Evolutionary conservation across 1,140 invertebrate species (phyloP).

Genomic region (Drosophila sechellia): DNA sequence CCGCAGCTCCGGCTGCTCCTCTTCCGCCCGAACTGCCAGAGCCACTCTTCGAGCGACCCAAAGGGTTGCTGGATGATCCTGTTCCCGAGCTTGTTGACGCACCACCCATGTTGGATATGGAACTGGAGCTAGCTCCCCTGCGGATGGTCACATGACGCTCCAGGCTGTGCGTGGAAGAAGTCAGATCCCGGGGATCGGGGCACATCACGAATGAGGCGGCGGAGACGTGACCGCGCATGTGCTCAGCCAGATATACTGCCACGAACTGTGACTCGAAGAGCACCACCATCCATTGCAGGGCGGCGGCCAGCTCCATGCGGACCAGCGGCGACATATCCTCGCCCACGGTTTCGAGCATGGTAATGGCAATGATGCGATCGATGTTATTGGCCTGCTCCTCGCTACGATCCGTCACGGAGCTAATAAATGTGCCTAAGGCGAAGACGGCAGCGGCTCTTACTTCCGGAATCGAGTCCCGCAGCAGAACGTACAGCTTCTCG

Average conservation of each 20-base stretch:
- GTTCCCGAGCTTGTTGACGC: constrained; percentile 5
- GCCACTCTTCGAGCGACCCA: constrained; percentile 56
- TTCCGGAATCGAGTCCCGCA: constrained; percentile 93
- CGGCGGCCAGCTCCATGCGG: constrained; percentile 91
- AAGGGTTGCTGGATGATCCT: constrained; percentile 28
- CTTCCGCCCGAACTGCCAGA: constrained; percentile 43
- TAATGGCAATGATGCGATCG: constrained; percentile 95
- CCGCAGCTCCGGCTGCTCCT: constrained; percentile 4
- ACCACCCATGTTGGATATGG: constrained; percentile 76
- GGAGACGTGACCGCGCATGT: constrained; percentile 44
- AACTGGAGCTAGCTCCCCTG: constrained; percentile 82
- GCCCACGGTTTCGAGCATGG: constrained; percentile 90
- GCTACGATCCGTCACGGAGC: constrained; percentile 91
- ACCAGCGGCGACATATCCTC: constrained; percentile 95
- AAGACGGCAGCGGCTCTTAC: constrained; percentile 95
- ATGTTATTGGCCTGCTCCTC: constrained; percentile 97
- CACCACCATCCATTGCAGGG: constrained; percentile 95
- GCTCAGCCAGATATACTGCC: constrained; percentile 87
- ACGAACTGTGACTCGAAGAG: constrained; percentile 96
- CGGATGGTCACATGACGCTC: constrained; percentile 76
- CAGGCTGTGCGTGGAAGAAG: constrained; percentile 69
- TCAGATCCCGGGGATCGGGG: constrained; percentile 42
- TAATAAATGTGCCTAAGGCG: constrained; percentile 97
- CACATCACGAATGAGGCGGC: constrained; percentile 60
- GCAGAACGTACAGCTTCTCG: constrained; percentile 94